phyloP scores from a whole-genome alignment of 1,140 invertebrate species.

The Diachasma alloeum region DNA sequence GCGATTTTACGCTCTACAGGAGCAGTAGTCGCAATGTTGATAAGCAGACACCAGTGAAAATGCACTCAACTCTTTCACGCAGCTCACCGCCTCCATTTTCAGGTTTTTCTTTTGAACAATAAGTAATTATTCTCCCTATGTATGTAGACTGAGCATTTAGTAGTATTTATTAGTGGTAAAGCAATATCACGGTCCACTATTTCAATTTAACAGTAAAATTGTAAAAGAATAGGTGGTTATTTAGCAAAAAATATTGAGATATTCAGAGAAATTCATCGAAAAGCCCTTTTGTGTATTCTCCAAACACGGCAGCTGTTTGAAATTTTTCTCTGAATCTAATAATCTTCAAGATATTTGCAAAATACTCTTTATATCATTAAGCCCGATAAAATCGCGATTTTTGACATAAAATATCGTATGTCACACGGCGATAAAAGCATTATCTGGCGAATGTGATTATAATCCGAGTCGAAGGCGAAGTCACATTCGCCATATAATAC shows the following conservation, averaged over 20 bases:
- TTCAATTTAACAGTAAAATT: neutral
- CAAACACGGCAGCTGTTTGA: neutral
- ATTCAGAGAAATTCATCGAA: neutral
- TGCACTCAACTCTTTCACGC: neutral
- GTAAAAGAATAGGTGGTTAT: neutral
- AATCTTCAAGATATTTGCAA: neutral
- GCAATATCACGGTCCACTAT: neutral
- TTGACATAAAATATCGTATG: too few relatives aligned
- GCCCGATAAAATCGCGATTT: neutral
- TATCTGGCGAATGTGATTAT: too few relatives aligned
- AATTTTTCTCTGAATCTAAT: neutral
- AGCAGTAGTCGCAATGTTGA: slow-evolving; percentile 66
- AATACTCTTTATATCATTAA: neutral
- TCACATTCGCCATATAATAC: too few relatives aligned
- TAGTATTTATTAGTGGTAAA: slow-evolving; percentile 20
- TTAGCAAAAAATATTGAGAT: neutral
- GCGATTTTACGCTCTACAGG: slow-evolving; percentile 64
- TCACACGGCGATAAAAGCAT: too few relatives aligned
- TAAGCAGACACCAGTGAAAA: slow-evolving; percentile 61
- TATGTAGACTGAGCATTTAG: slow-evolving; percentile 33
- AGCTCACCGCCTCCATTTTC: neutral
- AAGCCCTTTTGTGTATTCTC: too few relatives aligned
- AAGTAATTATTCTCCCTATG: slow-evolving; percentile 10
- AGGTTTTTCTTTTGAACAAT: slow-evolving; percentile 10
- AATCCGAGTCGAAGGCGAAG: too few relatives aligned